Evolutionary conservation across 2,113 vertebrate genomes (phyloP).

Genomic region (Pseudorectes ferrugineus): DNA sequence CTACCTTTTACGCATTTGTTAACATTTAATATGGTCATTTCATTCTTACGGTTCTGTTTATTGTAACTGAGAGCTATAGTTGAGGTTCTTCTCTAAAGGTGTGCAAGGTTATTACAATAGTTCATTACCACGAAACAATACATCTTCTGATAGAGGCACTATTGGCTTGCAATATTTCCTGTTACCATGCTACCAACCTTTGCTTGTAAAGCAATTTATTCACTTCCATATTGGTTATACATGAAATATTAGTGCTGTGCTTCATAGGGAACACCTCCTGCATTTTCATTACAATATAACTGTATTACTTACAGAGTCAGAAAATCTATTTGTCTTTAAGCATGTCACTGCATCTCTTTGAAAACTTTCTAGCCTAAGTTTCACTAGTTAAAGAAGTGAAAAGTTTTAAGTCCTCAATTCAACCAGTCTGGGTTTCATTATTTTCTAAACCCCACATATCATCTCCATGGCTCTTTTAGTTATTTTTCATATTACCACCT

Average conservation of each 20-base stretch:
- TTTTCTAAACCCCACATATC: background rate
- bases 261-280: background rate
- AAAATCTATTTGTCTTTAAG: conserved; percentile 17
- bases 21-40: background rate
- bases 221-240: background rate
- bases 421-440: background rate
- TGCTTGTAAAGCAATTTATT: conserved; percentile 26
- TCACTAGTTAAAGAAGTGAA: background rate
- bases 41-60: background rate
- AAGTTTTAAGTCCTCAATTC: background rate
- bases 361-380: background rate
- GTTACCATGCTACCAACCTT: background rate
- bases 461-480: background rate
- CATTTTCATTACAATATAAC: conserved; percentile 1
- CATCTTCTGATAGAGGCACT: background rate
- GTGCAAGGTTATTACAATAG: background rate
- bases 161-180: background rate
- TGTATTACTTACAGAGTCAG: background rate
- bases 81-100: background rate
- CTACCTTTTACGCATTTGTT: background rate
- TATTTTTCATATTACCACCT: background rate
- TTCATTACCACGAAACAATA: conserved; percentile 13
- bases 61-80: background rate
- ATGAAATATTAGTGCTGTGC: conserved; percentile 1
- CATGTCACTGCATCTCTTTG: background rate